Percentiles rank a stretch among this genome's conserved stretches.
Conservation (phyloP, 1,140 invertebrate species). For the Homalodisca vitripennis region DNA sequence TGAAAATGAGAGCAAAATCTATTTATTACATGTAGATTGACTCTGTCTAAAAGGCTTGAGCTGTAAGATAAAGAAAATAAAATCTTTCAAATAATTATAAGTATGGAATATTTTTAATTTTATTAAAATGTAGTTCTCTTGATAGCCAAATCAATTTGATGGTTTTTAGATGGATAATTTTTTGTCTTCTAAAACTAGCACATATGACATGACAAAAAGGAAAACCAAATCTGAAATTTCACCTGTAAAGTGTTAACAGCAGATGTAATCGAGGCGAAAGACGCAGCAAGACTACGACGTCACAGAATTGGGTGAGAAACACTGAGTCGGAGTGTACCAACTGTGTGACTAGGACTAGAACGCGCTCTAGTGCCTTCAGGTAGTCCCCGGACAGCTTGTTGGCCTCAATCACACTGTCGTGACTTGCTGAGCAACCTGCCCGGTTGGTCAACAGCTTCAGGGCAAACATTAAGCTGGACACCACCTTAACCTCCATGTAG, state of each 20-base stretch:
- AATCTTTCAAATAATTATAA: no score
- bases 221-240: background rate
- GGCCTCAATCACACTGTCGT: background rate
- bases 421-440: slow-evolving; percentile 22
- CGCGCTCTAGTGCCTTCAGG: slow-evolving; percentile 58
- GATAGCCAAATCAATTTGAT: no score
- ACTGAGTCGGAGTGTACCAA: slow-evolving; percentile 66
- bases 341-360: slow-evolving; percentile 68
- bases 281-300: slow-evolving; percentile 64
- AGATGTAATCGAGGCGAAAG: slow-evolving; percentile 6
- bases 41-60: no score
- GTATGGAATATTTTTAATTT: no score
- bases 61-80: no score
- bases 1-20: no score
- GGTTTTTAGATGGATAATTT: no score
- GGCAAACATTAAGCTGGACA: slow-evolving; percentile 74
- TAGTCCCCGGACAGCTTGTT: slow-evolving; percentile 56
- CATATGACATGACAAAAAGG: no score
- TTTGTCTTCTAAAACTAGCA: no score
- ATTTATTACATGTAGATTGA: no score
- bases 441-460: slow-evolving; percentile 58
- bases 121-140: no score
- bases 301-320: slow-evolving; percentile 75
- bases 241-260: slow-evolving; percentile 3
- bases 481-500: slow-evolving; percentile 70